phyloP scores from a whole-genome alignment of 2,113 vertebrate species.

The Dipodomys stephensi region DNA sequence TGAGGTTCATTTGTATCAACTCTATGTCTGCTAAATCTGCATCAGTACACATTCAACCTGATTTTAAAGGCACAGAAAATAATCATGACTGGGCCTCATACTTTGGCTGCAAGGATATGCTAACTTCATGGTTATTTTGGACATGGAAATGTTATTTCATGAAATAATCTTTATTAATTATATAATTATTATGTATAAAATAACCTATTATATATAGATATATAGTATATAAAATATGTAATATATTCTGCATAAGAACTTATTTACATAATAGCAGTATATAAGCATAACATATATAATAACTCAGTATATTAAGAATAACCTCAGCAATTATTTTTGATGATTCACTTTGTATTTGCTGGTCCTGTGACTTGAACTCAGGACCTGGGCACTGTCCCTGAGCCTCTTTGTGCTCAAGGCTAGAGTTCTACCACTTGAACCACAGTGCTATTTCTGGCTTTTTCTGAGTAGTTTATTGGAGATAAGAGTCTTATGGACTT shows the following conservation, averaged over 20 bases:
- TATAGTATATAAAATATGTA: neutral
- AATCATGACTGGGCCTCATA: neutral
- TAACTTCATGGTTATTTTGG: constrained; percentile 16
- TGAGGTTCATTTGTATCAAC: constrained; percentile 11
- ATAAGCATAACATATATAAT: neutral
- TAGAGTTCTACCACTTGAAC: too few species aligned
- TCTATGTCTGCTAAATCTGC: neutral
- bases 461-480: too few species aligned
- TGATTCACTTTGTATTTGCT: too few species aligned
- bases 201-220: too few species aligned
- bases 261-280: neutral
- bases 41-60: neutral
- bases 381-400: too few species aligned
- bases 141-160: constrained; percentile 6
- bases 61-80: too few species aligned
- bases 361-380: too few species aligned
- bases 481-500: too few species aligned
- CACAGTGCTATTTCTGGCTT: too few species aligned
- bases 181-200: neutral
- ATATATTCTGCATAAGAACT: neutral
- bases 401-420: too few species aligned
- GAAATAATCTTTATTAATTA: neutral
- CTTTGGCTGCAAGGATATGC: neutral
- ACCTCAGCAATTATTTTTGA: too few species aligned
- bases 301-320: too few species aligned